phyloP scores from a whole-genome alignment of 1,140 invertebrate genomes.

The Drosophila malerkotliana region DNA sequence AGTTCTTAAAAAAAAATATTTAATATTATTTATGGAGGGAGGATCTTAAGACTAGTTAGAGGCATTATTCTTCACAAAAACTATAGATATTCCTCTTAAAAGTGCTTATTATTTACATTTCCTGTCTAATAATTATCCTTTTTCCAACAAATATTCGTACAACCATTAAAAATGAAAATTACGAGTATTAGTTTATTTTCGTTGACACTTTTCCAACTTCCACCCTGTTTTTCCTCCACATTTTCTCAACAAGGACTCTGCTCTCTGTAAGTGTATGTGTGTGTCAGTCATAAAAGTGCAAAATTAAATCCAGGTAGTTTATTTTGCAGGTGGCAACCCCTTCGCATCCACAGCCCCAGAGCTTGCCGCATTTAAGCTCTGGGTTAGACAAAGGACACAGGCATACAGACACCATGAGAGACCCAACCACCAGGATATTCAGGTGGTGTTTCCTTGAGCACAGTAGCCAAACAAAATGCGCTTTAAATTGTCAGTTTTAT shows the following conservation, averaged over 20 bases:
- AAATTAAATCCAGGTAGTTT: constrained; percentile 74
- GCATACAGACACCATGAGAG: neutral
- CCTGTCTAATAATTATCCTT: neutral
- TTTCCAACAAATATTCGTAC: neutral
- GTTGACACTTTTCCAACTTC: constrained; percentile 44
- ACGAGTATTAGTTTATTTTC: constrained; percentile 20
- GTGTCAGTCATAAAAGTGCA: constrained; percentile 64
- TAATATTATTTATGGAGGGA: no score
- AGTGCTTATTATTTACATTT: neutral
- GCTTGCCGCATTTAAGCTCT: constrained; percentile 60
- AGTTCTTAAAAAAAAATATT: no score
- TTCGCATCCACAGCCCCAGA: constrained; percentile 28
- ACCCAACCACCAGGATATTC: constrained; percentile 4
- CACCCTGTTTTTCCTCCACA: neutral
- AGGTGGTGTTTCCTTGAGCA: neutral
- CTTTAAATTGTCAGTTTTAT: constrained; percentile 80
- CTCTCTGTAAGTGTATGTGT: constrained; percentile 1
- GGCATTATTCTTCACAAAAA: no score
- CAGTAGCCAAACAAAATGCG: constrained; percentile 29
- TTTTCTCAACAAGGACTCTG: constrained; percentile 6
- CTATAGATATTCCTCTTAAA: no score
- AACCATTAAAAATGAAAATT: constrained; percentile 30
- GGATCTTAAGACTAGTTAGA: no score
- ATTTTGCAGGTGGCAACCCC: constrained; percentile 62
- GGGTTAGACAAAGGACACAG: constrained; percentile 51